phyloP scores from a whole-genome alignment of 2,888 invertebrate species.

The Phalera bucephala region DNA sequence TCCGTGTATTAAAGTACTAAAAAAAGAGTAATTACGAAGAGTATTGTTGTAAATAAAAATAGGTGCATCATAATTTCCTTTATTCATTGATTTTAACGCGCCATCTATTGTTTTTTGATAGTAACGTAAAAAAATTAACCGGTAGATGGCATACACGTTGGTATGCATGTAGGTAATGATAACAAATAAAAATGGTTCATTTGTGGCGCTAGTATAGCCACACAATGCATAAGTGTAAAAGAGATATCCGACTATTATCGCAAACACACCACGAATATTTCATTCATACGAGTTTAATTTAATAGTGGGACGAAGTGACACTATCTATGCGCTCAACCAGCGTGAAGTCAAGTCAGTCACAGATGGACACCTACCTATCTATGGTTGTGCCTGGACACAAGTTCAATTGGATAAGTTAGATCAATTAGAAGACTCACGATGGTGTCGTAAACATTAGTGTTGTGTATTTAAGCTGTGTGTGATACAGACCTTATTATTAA shows the following conservation, averaged over 20 bases:
- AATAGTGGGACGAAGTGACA: constrained; percentile 23
- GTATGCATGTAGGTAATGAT: constrained; percentile 16
- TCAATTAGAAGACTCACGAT: constrained; percentile 25
- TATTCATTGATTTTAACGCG: constrained; percentile 39
- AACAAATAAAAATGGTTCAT: constrained; percentile 19
- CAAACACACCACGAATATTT: constrained; percentile 11
- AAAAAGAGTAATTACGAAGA: too few relatives aligned
- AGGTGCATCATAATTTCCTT: too few relatives aligned
- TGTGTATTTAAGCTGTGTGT: constrained; percentile 18
- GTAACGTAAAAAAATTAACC: constrained; percentile 6
- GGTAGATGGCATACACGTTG: constrained; percentile 32
- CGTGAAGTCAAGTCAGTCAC: constrained; percentile 16
- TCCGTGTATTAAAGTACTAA: too few relatives aligned
- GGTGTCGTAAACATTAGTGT: constrained; percentile 28
- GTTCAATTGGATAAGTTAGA: constrained; percentile 32
- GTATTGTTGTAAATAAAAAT: too few relatives aligned
- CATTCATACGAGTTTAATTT: constrained; percentile 22
- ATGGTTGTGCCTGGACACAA: constrained; percentile 8
- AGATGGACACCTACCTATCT: background rate
- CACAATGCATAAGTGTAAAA: constrained; percentile 34
- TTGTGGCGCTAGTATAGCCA: constrained; percentile 27
- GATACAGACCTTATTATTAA: constrained; percentile 23
- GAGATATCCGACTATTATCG: constrained; percentile 47
- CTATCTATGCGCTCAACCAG: constrained; percentile 9
- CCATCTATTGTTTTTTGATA: constrained; percentile 40